A percentile compares a stretch with the other conserved stretches of the same genome.
Evolutionary conservation across 2,888 invertebrate genomes (phyloP).

Genomic region (Scaptomyza parva): DNA sequence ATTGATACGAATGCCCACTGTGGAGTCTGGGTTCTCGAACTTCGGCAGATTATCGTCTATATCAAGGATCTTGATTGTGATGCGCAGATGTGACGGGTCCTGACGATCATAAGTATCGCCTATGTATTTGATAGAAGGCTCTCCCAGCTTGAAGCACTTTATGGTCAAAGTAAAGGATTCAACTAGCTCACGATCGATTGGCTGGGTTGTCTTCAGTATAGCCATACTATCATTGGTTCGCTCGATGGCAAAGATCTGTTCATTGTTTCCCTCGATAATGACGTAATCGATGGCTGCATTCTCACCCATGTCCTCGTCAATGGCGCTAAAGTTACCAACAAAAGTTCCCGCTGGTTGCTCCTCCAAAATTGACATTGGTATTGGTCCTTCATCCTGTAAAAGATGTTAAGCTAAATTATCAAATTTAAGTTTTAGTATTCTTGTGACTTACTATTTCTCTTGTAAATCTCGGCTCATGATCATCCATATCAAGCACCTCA

Average conservation of each 20-base stretch:
- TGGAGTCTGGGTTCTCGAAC: conserved; percentile 88
- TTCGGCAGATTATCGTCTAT: conserved; percentile 91
- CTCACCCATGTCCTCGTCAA: conserved; percentile 90
- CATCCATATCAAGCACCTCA: conserved; percentile 90
- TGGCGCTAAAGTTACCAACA: conserved; percentile 89
- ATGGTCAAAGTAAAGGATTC: conserved; percentile 88
- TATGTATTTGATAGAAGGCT: conserved; percentile 82
- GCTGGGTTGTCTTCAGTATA: conserved; percentile 87
- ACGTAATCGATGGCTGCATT: conserved; percentile 91
- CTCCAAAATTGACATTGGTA: conserved; percentile 88
- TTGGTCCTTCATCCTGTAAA: conserved; percentile 87
- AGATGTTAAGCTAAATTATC: not conserved
- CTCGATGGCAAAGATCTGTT: conserved; percentile 87
- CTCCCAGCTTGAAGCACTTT: conserved; percentile 88
- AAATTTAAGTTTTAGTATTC: not conserved
- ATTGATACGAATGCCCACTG: conserved; percentile 90
- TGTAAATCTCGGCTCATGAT: conserved; percentile 90
- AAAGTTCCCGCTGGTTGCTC: conserved; percentile 88
- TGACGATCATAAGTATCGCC: conserved; percentile 87
- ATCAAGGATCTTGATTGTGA: conserved; percentile 88
- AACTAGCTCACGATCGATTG: conserved; percentile 88
- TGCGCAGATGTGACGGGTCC: conserved; percentile 89
- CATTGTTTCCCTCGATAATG: conserved; percentile 90
- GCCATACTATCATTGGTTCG: conserved; percentile 88
- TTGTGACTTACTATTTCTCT: conserved; percentile 87